These are phyloP conservation scores for Porites rus DNA, from an alignment of 92 coral and sea anemone species.

Conservation along the genomic window DNA sequence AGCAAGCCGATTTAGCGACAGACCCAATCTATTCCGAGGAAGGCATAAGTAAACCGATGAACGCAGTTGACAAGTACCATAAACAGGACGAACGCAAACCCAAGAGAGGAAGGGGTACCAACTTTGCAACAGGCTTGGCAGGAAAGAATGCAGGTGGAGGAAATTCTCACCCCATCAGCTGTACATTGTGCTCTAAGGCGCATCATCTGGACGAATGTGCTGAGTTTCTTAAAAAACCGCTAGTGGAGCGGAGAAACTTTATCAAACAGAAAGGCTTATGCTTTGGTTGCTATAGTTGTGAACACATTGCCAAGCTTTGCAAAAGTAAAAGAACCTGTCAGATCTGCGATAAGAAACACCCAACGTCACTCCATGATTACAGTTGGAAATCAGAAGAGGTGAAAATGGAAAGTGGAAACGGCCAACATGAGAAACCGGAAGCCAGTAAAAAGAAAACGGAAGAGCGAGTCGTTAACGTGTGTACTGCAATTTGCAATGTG, in stretches of 20 bases:
- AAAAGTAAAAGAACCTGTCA: constrained; percentile 16
- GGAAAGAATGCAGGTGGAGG: not conserved
- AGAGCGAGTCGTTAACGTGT: too few species aligned
- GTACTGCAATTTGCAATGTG: too few species aligned
- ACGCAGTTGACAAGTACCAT: constrained; percentile 17
- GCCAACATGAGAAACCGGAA: too few species aligned
- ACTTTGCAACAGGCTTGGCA: constrained; percentile 29
- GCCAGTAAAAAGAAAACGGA: too few species aligned
- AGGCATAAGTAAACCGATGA: constrained; percentile 20
- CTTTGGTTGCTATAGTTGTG: constrained; percentile 54
- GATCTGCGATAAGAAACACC: constrained; percentile 71
- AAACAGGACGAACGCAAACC: constrained; percentile 33
- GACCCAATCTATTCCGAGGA: constrained; percentile 66
- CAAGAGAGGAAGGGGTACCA: constrained; percentile 46
- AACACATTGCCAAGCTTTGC: constrained; percentile 68
- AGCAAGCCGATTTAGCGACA: constrained; percentile 69
- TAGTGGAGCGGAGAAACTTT: constrained; percentile 65
- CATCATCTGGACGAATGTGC: constrained; percentile 73
- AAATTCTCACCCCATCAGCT: constrained; percentile 18
- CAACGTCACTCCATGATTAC: constrained; percentile 73
- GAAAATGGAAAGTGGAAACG: constrained; percentile 10
- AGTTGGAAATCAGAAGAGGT: constrained; percentile 46
- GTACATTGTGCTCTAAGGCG: constrained; percentile 58
- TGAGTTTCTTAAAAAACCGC: constrained; percentile 67
- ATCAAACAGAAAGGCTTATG: constrained; percentile 64